Evolutionary conservation across 2,888 invertebrate species (phyloP).

Genomic region (Nematopogon swammerdamellus): DNA sequence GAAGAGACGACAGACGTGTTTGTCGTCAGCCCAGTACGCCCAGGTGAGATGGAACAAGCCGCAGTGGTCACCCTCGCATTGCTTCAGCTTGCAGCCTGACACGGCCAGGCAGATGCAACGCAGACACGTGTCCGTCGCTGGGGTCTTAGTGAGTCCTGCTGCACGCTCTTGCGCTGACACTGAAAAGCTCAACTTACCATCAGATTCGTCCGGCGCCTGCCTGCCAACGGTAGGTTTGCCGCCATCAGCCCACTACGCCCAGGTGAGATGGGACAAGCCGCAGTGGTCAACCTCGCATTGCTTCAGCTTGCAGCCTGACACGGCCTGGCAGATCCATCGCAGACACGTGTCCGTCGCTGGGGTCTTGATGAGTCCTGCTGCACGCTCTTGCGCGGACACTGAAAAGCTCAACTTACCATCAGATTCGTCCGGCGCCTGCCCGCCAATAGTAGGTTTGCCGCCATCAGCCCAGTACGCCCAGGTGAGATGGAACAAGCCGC

Average conservation of each 20-base stretch:
- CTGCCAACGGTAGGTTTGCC: conserved; percentile 56
- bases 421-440: conserved; percentile 48
- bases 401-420: conserved; percentile 25
- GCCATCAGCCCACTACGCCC: conserved; percentile 87
- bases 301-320: conserved; percentile 69
- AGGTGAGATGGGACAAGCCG: conserved; percentile 81
- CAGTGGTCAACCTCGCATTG: conserved; percentile 70
- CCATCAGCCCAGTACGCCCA: conserved; percentile 87
- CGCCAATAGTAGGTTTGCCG: conserved; percentile 64
- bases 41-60: conserved; percentile 84
- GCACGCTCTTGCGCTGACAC: no score
- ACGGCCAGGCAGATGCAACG: conserved; percentile 82
- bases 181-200: conserved; percentile 24
- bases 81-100: conserved; percentile 67
- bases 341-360: conserved; percentile 71
- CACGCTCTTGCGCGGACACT: no score
- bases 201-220: conserved; percentile 46
- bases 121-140: conserved; percentile 69
- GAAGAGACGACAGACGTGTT: no score
- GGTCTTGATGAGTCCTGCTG: no score
- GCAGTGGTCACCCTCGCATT: conserved; percentile 70
- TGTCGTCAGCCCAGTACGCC: conserved; percentile 86
- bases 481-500: conserved; percentile 82
- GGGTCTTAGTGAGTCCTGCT: no score
- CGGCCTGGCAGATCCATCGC: conserved; percentile 80